Evolutionary conservation across 2,888 invertebrate species (phyloP).

Genomic region (Boloria euphrosyne): DNA sequence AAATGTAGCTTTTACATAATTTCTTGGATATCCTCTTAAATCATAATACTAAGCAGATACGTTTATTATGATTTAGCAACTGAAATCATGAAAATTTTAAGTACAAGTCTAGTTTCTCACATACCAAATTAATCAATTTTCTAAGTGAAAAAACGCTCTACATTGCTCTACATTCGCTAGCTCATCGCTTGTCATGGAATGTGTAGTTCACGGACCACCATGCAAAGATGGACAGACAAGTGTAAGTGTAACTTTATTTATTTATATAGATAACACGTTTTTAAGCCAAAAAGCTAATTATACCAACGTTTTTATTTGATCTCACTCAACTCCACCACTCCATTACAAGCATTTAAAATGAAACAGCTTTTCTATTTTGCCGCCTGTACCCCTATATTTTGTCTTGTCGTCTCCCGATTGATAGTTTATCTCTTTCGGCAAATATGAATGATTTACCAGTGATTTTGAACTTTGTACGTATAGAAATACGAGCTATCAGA

Average conservation of each 20-base stretch:
- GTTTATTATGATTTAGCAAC: too few species aligned
- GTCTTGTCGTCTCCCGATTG: constrained; percentile 36
- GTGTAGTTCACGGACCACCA: too few species aligned
- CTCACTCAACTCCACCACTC: not conserved
- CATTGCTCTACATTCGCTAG: too few species aligned
- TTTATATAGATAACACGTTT: not conserved
- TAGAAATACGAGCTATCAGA: constrained; percentile 36
- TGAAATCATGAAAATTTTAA: too few species aligned
- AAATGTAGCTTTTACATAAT: too few species aligned
- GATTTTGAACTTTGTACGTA: constrained; percentile 33
- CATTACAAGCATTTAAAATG: constrained; percentile 33
- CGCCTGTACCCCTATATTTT: constrained; percentile 25
- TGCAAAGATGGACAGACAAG: not conserved
- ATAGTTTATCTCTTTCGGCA: constrained; percentile 34
- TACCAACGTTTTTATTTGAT: not conserved
- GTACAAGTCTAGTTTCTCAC: too few species aligned
- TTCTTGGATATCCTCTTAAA: too few species aligned
- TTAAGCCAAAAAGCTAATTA: not conserved
- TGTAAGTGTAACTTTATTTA: not conserved
- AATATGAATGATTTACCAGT: constrained; percentile 3
- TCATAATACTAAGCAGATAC: too few species aligned
- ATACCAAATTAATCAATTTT: too few species aligned
- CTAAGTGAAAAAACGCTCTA: too few species aligned
- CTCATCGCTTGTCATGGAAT: too few species aligned
- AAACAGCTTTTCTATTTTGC: constrained; percentile 27